Base-by-base conservation (phyloP, 1,140 invertebrate species). In the Hypothenemus hampei region DNA sequence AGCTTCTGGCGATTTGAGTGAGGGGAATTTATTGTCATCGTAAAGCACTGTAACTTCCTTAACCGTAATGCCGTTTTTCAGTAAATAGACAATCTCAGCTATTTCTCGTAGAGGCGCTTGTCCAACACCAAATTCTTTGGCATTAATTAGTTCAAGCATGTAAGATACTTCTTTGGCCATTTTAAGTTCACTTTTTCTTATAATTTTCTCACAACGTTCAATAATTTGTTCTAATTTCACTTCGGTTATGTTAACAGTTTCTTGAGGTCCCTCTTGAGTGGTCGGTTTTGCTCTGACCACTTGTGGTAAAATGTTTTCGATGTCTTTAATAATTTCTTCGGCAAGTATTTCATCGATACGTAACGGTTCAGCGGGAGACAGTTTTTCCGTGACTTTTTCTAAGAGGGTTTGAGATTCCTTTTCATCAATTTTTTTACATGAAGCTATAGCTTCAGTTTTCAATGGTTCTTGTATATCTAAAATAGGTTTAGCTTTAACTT, bases 1-100 rank as follows among this genome's bases (percentile, higher is more conserved):
- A 1, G 86, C 84, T 62, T 87, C 81, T 1, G 87, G 86, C 4
- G 84, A 82, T 62, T 80, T 78, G 24, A 91, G 68, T 24, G 86
- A 80, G 20, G 87, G 86, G 63, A 91, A 91, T 60, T 84, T 81
- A 59, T 88, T 80, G 11, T 87, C 82, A 60, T 85, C 80, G 61
- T 89, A 89, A 26, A 86, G 73, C 50, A 83, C 81, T 50, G 83
- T 86, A 26, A 92, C 87, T 71, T 91, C 81, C 65, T 82, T 81
- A 8, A 83, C 81, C 6, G 82, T 80, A 15, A 89, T 78, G 41
- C 89, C 89, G 61, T 83, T 82, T 33, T 81, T 77, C 18, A 90
- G 69, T 52, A 91, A 74, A 61, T 85, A 83, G 19, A 86, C 85
- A 52, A 92, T 87, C 35, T 86, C 86, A 2, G 87, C 88, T 23